Evolutionary conservation across 2,113 vertebrate genomes (phyloP).

Genomic region (Sardina pilchardus): DNA sequence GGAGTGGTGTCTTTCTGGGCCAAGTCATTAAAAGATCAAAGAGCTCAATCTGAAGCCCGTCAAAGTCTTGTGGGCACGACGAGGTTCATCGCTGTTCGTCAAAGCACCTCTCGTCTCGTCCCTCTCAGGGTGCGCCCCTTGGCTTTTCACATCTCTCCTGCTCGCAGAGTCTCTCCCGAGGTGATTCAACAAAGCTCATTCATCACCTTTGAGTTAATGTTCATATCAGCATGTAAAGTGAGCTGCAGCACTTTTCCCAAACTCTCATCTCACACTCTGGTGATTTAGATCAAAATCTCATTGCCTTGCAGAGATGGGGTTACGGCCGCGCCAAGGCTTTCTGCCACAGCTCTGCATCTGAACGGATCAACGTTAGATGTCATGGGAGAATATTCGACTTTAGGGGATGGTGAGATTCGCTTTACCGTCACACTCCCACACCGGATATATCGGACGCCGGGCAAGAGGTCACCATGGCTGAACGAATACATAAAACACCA

Average conservation of each 20-base stretch:
- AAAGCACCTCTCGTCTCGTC: background rate
- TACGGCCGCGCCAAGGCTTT: background rate
- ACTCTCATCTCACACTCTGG: conserved; percentile 11
- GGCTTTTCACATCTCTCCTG: background rate
- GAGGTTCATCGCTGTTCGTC: background rate
- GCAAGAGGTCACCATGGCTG: background rate
- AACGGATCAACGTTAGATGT: background rate
- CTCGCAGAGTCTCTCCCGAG: background rate
- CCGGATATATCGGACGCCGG: background rate
- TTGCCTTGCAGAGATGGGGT: background rate
- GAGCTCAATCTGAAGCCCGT: background rate
- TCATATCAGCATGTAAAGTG: conserved; percentile 10
- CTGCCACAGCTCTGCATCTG: background rate
- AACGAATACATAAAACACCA: background rate
- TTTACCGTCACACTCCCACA: background rate
- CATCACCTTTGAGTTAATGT: conserved; percentile 8
- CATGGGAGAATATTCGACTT: background rate
- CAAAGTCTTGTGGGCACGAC: background rate
- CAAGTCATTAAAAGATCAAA: conserved; percentile 6
- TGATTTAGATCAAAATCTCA: conserved; percentile 18
- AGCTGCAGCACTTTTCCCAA: conserved; percentile 1
- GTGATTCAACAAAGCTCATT: background rate
- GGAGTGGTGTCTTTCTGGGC: background rate
- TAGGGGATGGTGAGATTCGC: background rate
- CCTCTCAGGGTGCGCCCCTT: background rate